A percentile compares a stretch with the other conserved stretches of the same genome.
Evolutionary conservation across 1,140 invertebrate species (phyloP).

Genomic region (Aricia agestis): DNA sequence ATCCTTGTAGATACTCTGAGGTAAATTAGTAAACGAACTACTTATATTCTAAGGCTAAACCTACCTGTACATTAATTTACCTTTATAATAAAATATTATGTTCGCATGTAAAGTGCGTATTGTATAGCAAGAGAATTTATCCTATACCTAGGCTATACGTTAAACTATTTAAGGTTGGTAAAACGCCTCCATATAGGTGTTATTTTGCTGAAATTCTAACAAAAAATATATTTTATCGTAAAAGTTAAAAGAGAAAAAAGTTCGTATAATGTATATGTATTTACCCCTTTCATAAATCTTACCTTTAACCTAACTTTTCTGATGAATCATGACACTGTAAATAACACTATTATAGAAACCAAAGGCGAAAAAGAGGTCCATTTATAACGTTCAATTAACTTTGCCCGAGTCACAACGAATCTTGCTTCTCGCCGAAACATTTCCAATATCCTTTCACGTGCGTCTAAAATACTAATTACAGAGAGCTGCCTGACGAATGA

Average conservation of each 20-base stretch:
- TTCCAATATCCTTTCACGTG: conserved; percentile 38
- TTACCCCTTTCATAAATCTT: background rate
- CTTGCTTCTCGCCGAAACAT: conserved; percentile 11
- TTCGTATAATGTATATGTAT: too few relatives aligned
- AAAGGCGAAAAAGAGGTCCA: background rate
- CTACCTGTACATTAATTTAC: too few relatives aligned
- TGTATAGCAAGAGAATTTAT: too few relatives aligned
- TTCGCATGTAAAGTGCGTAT: too few relatives aligned
- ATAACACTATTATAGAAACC: background rate
- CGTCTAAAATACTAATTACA: conserved; percentile 58
- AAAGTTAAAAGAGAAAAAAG: background rate
- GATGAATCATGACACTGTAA: background rate
- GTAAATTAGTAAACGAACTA: too few relatives aligned
- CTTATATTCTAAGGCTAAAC: too few relatives aligned
- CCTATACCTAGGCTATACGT: too few relatives aligned
- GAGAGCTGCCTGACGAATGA: conserved; percentile 68
- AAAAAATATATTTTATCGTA: background rate
- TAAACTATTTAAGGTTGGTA: too few relatives aligned
- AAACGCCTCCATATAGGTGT: too few relatives aligned
- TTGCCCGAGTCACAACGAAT: background rate
- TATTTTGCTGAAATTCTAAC: too few relatives aligned
- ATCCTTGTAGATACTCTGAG: too few relatives aligned
- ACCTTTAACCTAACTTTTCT: background rate
- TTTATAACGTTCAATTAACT: conserved; percentile 2
- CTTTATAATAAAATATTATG: too few relatives aligned